A percentile compares a stretch with the other conserved stretches of the same genome.
Evolutionary conservation across 2,113 vertebrate species (phyloP).

Genomic region (Sialia sialis): DNA sequence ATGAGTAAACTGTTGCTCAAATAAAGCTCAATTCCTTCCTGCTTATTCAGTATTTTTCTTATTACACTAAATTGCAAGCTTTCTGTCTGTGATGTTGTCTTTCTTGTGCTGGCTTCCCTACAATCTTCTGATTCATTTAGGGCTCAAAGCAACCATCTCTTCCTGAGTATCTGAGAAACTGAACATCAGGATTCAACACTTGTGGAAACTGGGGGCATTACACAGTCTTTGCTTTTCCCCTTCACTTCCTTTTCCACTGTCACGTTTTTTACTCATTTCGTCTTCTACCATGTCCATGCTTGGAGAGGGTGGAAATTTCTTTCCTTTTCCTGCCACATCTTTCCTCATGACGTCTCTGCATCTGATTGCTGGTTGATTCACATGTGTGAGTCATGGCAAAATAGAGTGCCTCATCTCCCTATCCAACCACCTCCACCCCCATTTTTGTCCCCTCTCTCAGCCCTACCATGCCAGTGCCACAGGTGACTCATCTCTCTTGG

Average conservation of each 20-base stretch:
- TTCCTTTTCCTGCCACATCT: background rate
- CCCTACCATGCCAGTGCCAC: background rate
- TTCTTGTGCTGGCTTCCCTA: background rate
- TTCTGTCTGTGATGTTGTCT: background rate
- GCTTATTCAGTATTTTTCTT: conserved; percentile 36
- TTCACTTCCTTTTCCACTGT: background rate
- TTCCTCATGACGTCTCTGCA: background rate
- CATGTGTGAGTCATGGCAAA: background rate
- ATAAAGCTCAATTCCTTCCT: conserved; percentile 27
- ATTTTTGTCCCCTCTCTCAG: background rate
- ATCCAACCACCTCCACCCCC: background rate
- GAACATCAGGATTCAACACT: background rate
- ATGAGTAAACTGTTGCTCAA: conserved; percentile 38
- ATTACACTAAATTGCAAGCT: conserved; percentile 25
- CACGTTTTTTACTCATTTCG: background rate
- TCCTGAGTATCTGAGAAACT: background rate
- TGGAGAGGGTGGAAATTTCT: background rate
- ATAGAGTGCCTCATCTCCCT: background rate
- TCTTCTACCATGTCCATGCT: background rate
- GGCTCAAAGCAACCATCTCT: background rate
- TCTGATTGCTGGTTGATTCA: background rate
- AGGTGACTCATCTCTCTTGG: background rate
- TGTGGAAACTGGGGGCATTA: background rate
- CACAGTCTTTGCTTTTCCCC: background rate
- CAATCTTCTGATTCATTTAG: conserved; percentile 6